phyloP scores from a whole-genome alignment of 2,888 invertebrate species.

The Uropetala carovei region DNA sequence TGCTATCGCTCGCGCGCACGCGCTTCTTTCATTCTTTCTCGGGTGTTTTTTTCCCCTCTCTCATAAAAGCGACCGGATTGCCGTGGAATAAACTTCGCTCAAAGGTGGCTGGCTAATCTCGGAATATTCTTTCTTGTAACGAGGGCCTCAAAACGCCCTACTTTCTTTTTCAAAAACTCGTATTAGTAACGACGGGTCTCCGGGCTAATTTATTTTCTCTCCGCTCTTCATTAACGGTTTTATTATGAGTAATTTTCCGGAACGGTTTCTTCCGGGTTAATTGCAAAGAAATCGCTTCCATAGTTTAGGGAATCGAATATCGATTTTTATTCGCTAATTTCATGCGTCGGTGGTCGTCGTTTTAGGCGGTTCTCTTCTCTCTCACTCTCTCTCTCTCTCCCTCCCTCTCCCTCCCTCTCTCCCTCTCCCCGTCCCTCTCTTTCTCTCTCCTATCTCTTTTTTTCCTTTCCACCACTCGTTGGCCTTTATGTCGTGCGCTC shows the following conservation, averaged over 20 bases:
- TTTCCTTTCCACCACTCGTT: neutral
- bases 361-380: too few relatives aligned
- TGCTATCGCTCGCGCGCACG: too few relatives aligned
- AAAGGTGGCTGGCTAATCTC: neutral
- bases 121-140: neutral
- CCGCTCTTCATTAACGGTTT: neutral
- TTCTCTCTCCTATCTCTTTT: too few relatives aligned
- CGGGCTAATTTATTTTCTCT: neutral
- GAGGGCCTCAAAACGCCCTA: conserved; percentile 4
- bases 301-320: too few relatives aligned
- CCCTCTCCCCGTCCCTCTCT: too few relatives aligned
- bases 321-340: too few relatives aligned
- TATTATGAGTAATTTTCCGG: too few relatives aligned
- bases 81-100: neutral
- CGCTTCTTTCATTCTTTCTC: neutral
- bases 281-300: too few relatives aligned
- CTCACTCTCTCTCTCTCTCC: too few relatives aligned
- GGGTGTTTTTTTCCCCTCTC: neutral
- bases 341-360: too few relatives aligned
- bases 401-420: too few relatives aligned
- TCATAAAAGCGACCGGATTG: neutral
- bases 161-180: neutral
- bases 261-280: too few relatives aligned
- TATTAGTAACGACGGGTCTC: neutral
- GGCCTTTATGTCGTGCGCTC: neutral